These are phyloP conservation scores for Astyanax mexicanus DNA, from an alignment of 2,797 vertebrate species.

Conservation along the genomic window DNA sequence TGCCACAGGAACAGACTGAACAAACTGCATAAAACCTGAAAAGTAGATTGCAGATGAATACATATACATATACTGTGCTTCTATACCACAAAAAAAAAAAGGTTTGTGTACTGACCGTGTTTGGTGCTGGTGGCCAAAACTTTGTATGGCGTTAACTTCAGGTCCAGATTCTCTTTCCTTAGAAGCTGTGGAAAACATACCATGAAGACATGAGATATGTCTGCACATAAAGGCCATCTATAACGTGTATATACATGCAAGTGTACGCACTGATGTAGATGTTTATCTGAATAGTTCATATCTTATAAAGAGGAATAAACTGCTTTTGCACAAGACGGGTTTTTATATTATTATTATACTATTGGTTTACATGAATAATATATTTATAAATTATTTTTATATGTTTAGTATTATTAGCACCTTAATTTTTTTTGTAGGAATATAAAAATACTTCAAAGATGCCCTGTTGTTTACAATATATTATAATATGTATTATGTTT, in stretches of 20 bases:
- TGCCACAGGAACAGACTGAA: constrained; percentile 97
- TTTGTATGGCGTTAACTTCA: constrained; percentile 97
- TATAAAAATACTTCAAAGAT: no score
- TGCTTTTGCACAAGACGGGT: background rate
- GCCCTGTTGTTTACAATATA: no score
- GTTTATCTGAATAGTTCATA: background rate
- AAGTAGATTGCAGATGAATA: background rate
- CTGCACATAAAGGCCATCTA: no score
- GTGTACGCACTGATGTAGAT: background rate
- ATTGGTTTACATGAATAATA: no score
- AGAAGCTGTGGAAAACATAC: constrained; percentile 79
- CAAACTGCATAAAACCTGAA: constrained; percentile 98
- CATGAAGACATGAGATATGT: no score
- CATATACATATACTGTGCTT: background rate
- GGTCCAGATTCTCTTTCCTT: constrained; percentile 95
- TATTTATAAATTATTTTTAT: no score
- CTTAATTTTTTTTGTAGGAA: no score
- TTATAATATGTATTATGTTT: no score
- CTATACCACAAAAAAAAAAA: background rate
- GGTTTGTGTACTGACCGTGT: constrained; percentile 83
- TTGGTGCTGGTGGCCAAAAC: constrained; percentile 98
- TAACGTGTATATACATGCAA: no score
- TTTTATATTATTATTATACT: no score
- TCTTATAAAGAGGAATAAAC: background rate
- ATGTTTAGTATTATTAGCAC: no score